Evolutionary conservation across 2,797 vertebrate species (phyloP).

Genomic region (Propithecus deckenii): DNA sequence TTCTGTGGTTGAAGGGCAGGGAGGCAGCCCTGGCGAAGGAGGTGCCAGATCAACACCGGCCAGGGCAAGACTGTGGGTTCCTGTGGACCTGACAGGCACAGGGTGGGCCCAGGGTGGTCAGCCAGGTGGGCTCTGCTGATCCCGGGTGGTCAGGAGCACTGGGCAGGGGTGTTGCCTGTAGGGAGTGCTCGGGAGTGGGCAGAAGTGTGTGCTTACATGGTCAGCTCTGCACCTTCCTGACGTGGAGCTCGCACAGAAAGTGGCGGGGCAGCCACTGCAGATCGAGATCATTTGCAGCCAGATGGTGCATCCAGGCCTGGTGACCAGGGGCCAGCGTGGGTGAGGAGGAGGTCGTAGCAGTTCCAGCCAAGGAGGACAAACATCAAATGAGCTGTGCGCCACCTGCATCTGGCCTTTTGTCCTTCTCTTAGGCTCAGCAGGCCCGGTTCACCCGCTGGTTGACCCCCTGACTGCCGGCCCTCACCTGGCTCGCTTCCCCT

Average conservation of each 20-base stretch:
- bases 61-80: not conserved
- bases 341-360: not conserved
- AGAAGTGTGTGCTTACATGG: rapidly evolving
- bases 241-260: not conserved
- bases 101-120: not conserved
- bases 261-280: not conserved
- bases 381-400: rapidly evolving
- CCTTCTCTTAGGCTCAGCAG: constrained; percentile 90
- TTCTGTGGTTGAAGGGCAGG: not conserved
- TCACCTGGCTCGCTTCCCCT: constrained; percentile 97
- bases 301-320: not conserved
- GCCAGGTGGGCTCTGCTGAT: too few species aligned
- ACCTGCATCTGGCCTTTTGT: not conserved
- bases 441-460: constrained; percentile 94
- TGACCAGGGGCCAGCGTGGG: not conserved
- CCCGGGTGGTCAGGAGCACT: not conserved
- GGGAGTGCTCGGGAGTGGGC: not conserved
- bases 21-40: too few species aligned
- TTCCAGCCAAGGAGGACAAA: not conserved
- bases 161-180: too few species aligned
- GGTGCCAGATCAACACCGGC: not conserved
- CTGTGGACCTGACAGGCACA: not conserved
- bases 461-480: constrained; percentile 95
- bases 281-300: not conserved
- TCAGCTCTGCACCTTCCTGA: not conserved